phyloP scores from a whole-genome alignment of 2,888 invertebrate genomes.

The Cynaeus angustus region DNA sequence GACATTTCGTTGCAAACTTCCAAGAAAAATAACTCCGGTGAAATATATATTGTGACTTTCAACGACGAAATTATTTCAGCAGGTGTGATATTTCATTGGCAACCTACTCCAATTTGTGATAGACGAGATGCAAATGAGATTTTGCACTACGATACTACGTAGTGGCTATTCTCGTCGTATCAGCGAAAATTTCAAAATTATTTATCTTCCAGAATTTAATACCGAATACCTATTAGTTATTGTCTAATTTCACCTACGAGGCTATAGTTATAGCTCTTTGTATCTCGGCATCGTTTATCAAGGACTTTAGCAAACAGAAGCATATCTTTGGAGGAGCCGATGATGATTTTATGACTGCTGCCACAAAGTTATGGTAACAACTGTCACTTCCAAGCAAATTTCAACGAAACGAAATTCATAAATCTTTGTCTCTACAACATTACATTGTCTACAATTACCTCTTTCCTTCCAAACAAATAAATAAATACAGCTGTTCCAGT shows the following conservation, averaged over 20 bases:
- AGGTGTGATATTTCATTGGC: constrained; percentile 31
- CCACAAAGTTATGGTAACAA: background rate
- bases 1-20: background rate
- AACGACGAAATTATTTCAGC: constrained; percentile 35
- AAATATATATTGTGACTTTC: background rate
- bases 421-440: background rate
- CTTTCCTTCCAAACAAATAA: too few relatives aligned
- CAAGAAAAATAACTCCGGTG: background rate
- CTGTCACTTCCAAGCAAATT: background rate
- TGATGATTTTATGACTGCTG: constrained; percentile 8
- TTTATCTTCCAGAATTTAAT: constrained; percentile 16
- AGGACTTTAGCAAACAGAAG: constrained; percentile 3
- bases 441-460: background rate
- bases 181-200: constrained; percentile 23
- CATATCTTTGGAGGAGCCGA: background rate
- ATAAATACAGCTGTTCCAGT: too few relatives aligned
- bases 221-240: constrained; percentile 28
- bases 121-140: constrained; percentile 33
- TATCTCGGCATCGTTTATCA: constrained; percentile 17
- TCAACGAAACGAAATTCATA: constrained; percentile 2
- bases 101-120: constrained; percentile 5
- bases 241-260: constrained; percentile 10
- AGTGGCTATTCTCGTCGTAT: background rate
- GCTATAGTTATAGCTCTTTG: background rate
- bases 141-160: constrained; percentile 13